Evolutionary conservation across 2,888 invertebrate genomes (phyloP), one percentile per base, ranked within the genome.

Genomic region (Drosophila siamana): DNA sequence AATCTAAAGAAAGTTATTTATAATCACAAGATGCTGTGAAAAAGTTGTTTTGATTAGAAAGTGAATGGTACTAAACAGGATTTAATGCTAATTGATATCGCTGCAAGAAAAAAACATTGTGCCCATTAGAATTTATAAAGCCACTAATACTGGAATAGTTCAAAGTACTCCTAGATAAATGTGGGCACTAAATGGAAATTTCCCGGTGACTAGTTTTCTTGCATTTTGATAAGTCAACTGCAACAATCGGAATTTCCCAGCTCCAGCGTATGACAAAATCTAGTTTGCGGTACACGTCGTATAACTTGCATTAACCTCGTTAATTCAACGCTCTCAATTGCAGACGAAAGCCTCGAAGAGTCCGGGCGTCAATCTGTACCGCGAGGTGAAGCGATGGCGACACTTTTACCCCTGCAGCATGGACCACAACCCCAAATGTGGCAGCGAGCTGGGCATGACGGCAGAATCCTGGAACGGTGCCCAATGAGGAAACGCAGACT

Each of bases 291-390:
- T 11, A 1, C 11, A 4, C 11, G 3, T n/a, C 2, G 28, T 28
- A 28, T 28, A 9, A 28, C 11, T 30, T 11, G 30, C 11, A 30
- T 30, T 33, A n/a, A 5, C 33, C 4, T n/a, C n/a, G n/a, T n/a
- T n/a, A n/a, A n/a, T n/a, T n/a, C n/a, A n/a, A n/a, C n/a, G n/a
- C n/a, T n/a, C n/a, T 1, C 11, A 13, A 19, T 19, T 41, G 41
- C 59, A 92, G 92, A 94, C 93, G 0, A 89, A 78, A 56, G 43
- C 69, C 0, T 93, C 93, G 0, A 79, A 83, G 26, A 94, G 94
- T 86, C 94, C 94, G 1, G 94, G 94, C 2, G 76, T 78, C 7
- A 91, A 93, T 86, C 91, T 94, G 1, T 93, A 92, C 60, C 89
- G 91, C 24, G 91, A 92, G 73, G 93, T 94, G 13, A 91, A 91